Evolutionary conservation across 2,888 invertebrate genomes (phyloP), one percentile per base, ranked within the genome.

Genomic region (Tiliacea aurago): DNA sequence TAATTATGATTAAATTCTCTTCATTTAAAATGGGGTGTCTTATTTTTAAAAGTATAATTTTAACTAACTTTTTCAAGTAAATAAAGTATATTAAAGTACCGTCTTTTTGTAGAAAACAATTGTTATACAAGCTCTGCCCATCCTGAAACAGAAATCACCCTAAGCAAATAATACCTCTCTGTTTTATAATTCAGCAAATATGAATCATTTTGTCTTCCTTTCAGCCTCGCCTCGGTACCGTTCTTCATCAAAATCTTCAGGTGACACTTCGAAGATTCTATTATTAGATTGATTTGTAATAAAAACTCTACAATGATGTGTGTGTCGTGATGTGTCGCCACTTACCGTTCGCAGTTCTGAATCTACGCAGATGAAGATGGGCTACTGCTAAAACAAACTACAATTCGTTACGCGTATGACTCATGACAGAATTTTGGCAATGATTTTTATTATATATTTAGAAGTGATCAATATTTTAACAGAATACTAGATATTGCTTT

Each of bases 301-400:
- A 71, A 78, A 82, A 82, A 86, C 51, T 79, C 76, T 81, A 85
- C 84, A 68, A 83, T 85, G 87, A 78, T 84, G 74, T 82, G 76
- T 83, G 82, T 85, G 61, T 77, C 73, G 85, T 88, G 66, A 81
- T 85, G 86, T 85, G 73, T 74, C 41, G 62, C 88, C 86, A 92
- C 94, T 94, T 92, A 91, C 90, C 91, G 70, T 88, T 75, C 62
- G 78, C 76, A 79, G 82, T 53, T 83, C 72, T 84, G 76, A 76
- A 64, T 88, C 84, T 90, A 91, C 88, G 74, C 90, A 91, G 91
- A 89, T 91, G 90, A 87, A 92, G 90, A 92, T 89, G 89, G 79
- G 81, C 95, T 95, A 95, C 92, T 82, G 89, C 94, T 95, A 94
- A 91, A 93, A 94, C 89, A 92, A 92, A 93, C 95, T 95, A 94